A percentile compares a stretch with the other conserved stretches of the same genome.
phyloP scores from a whole-genome alignment of 2,113 vertebrate genomes.

The Isurus oxyrinchus region DNA sequence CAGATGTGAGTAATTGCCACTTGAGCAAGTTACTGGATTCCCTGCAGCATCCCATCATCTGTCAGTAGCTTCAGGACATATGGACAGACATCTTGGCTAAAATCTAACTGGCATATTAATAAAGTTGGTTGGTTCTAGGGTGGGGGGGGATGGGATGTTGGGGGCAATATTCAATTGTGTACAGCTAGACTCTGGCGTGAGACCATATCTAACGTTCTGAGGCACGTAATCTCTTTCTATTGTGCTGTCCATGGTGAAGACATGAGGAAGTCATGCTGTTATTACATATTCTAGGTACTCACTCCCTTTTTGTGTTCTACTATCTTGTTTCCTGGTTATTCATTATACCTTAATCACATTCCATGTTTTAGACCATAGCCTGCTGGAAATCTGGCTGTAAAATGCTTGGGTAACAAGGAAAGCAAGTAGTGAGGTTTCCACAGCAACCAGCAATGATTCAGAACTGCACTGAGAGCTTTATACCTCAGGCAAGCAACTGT shows the following conservation, averaged over 20 bases:
- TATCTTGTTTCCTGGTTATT: background rate
- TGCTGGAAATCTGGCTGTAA: background rate
- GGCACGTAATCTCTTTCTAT: background rate
- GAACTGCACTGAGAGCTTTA: slow-evolving; percentile 69
- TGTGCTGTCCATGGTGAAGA: background rate
- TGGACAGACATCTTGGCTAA: background rate
- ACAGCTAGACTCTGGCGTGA: background rate
- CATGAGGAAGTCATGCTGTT: background rate
- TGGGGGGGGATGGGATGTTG: too few species aligned
- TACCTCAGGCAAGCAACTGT: slow-evolving; percentile 75
- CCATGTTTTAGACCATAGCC: background rate
- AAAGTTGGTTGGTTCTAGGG: background rate
- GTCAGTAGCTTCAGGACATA: background rate
- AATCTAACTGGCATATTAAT: background rate
- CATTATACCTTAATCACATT: background rate
- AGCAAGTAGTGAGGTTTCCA: slow-evolving; percentile 75
- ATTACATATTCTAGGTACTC: background rate
- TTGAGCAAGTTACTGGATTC: background rate
- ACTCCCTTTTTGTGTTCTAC: background rate
- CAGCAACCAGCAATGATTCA: slow-evolving; percentile 80
- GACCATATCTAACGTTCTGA: background rate
- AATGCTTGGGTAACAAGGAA: background rate
- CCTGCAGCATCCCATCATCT: background rate
- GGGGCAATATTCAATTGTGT: background rate
- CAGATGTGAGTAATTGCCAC: background rate